Conservation (phyloP, 2,113 vertebrate species). For the Arizona elegans region DNA sequence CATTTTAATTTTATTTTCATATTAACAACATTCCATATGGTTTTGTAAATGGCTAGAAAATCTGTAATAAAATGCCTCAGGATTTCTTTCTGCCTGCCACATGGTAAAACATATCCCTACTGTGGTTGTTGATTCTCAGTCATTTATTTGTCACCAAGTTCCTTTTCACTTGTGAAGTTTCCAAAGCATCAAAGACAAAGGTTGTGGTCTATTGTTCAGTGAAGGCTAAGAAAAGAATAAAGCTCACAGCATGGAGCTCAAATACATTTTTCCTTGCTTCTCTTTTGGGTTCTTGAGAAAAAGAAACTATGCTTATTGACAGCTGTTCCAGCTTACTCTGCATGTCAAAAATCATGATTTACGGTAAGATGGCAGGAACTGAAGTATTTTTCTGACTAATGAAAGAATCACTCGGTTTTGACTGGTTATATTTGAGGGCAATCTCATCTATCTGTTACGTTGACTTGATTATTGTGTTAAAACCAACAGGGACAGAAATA, state of each 20-base stretch:
- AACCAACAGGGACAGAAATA: neutral
- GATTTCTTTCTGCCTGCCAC: conserved; percentile 4
- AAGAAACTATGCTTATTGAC: neutral
- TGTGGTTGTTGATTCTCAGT: neutral
- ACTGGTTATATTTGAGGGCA: neutral
- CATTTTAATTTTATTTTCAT: conserved; percentile 35
- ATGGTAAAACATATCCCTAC: neutral
- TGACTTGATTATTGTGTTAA: neutral
- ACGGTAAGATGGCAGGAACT: neutral
- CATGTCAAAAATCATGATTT: neutral
- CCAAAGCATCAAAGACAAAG: conserved; percentile 5
- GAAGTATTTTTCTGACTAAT: neutral
- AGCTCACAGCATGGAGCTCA: neutral
- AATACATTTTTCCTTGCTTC: neutral
- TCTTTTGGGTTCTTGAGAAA: neutral
- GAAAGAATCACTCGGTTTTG: neutral
- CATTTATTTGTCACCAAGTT: conserved; percentile 10
- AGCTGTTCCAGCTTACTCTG: neutral
- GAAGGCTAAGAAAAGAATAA: neutral
- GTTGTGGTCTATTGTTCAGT: neutral
- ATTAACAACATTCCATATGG: conserved; percentile 29
- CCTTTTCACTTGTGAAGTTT: neutral
- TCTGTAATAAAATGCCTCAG: conserved; percentile 28
- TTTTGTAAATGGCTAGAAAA: conserved; percentile 37
- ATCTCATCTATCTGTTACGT: neutral